These are phyloP conservation scores for Eucera pruinosa DNA, from an alignment of 2,888 invertebrate genomes.

Conservation along the genomic window DNA sequence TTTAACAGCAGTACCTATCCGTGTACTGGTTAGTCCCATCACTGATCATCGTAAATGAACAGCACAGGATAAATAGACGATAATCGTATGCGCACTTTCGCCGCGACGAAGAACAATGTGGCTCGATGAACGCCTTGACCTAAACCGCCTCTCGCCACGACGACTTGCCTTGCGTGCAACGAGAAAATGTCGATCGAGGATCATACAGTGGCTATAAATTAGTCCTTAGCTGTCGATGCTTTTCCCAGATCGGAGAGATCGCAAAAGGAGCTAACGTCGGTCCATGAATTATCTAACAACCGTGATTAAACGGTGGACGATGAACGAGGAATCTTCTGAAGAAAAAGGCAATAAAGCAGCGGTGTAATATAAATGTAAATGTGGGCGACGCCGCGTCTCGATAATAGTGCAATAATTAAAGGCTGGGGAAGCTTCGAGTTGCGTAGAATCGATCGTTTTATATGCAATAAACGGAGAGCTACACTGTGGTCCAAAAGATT, in stretches of 20 bases:
- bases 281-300: background rate
- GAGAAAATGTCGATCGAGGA: conserved; percentile 56
- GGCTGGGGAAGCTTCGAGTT: too few relatives aligned
- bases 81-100: conserved; percentile 64
- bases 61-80: conserved; percentile 49
- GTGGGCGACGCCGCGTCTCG: too few relatives aligned
- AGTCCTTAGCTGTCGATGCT: background rate
- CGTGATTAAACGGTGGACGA: conserved; percentile 12
- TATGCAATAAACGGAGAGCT: too few relatives aligned
- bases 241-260: conserved; percentile 11
- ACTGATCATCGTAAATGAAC: conserved; percentile 6
- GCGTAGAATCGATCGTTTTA: too few relatives aligned
- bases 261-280: background rate
- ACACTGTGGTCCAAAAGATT: too few relatives aligned
- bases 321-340: too few relatives aligned
- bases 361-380: conserved; percentile 44
- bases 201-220: conserved; percentile 30
- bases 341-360: conserved; percentile 28
- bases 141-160: conserved; percentile 51
- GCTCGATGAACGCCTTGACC: conserved; percentile 61
- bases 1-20: too few relatives aligned
- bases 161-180: conserved; percentile 5
- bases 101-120: conserved; percentile 55
- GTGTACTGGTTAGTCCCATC: too few relatives aligned
- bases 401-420: too few relatives aligned